Conservation (phyloP, 2,113 vertebrate genomes). For the Seriola dumerili region DNA sequence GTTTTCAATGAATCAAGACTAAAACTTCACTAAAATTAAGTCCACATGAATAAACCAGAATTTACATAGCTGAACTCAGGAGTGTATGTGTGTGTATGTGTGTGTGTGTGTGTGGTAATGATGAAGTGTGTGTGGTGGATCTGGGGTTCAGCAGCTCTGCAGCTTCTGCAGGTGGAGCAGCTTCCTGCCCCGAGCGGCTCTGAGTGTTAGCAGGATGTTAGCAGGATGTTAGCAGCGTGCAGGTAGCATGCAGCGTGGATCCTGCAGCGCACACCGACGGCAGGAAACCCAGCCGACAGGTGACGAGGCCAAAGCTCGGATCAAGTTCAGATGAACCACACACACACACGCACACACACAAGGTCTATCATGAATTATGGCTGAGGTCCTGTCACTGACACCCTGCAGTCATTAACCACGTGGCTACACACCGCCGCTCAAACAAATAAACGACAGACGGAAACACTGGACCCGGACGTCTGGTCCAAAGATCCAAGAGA, state of each 20-base stretch:
- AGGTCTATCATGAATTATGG: constrained; percentile 34
- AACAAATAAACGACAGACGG: not conserved
- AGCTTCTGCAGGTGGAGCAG: constrained; percentile 46
- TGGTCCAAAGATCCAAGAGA: not conserved
- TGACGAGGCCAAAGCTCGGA: constrained; percentile 4
- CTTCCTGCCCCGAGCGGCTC: constrained; percentile 47
- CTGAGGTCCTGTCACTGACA: constrained; percentile 46
- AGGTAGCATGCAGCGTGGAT: constrained; percentile 40
- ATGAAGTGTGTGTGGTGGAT: not conserved
- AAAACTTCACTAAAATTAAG: too few relatives aligned
- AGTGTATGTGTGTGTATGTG: too few relatives aligned
- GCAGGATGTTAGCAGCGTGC: constrained; percentile 54
- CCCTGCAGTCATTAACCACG: constrained; percentile 27
- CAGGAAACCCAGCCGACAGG: constrained; percentile 45
- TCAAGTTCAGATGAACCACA: not conserved
- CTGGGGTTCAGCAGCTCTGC: constrained; percentile 9
- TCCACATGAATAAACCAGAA: too few relatives aligned
- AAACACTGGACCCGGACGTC: not conserved
- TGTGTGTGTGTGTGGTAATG: not conserved
- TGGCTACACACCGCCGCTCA: not conserved
- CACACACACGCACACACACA: not conserved
- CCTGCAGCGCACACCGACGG: not conserved
- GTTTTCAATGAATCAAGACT: too few relatives aligned
- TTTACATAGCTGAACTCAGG: too few relatives aligned
- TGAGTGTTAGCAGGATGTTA: constrained; percentile 13